These are phyloP conservation scores for Callospermophilus lateralis DNA, from an alignment of 2,113 vertebrate genomes.

Conservation along the genomic window DNA sequence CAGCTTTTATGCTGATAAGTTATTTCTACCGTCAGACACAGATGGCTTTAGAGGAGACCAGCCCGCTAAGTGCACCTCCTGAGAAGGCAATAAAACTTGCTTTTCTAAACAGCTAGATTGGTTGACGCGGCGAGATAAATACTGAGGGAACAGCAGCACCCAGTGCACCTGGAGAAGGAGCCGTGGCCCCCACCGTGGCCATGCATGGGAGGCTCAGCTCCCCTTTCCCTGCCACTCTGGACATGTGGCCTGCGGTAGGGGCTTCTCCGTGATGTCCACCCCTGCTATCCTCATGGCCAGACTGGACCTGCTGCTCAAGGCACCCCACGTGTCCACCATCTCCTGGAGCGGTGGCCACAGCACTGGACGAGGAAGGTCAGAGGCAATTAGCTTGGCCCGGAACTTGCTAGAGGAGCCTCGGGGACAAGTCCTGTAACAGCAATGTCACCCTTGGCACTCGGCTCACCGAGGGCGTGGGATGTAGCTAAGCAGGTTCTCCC, in stretches of 20 bases:
- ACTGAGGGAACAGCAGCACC: constrained; percentile 42
- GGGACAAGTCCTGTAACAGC: neutral
- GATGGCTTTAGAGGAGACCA: constrained; percentile 59
- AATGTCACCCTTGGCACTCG: neutral
- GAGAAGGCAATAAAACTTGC: constrained; percentile 69
- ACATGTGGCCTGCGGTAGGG: accelerated
- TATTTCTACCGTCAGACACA: constrained; percentile 70
- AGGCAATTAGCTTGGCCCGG: neutral
- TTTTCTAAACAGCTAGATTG: constrained; percentile 72
- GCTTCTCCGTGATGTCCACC: neutral
- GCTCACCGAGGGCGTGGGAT: no score
- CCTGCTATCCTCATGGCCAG: accelerated
- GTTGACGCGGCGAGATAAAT: constrained; percentile 66
- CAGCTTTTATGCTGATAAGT: constrained; percentile 71
- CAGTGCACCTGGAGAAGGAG: neutral
- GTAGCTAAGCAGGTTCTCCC: neutral
- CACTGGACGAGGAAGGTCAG: neutral
- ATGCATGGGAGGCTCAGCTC: neutral
- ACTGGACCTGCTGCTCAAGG: neutral
- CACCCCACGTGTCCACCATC: no score
- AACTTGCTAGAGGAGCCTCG: neutral
- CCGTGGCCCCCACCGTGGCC: neutral
- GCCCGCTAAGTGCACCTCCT: constrained; percentile 53
- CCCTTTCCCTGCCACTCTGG: accelerated
- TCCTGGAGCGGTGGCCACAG: neutral